Evolutionary conservation across 2,888 invertebrate species (phyloP).

Genomic region (Agonum fuliginosum): DNA sequence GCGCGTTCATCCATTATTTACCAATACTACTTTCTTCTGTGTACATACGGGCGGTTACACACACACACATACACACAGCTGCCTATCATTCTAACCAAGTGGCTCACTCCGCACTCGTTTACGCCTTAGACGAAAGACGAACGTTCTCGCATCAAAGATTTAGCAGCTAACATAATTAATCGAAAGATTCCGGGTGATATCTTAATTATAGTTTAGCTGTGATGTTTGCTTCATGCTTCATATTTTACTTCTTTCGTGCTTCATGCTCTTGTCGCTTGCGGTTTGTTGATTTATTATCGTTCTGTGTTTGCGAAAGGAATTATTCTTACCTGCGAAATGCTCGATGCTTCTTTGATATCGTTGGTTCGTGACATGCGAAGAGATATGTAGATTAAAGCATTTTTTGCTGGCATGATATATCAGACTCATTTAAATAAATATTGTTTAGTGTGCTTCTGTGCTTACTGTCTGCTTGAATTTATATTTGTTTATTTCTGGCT

Average conservation of each 20-base stretch:
- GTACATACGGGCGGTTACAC: conserved; percentile 37
- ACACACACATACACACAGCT: conserved; percentile 29
- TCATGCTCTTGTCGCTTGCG: background rate
- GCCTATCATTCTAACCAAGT: conserved; percentile 45
- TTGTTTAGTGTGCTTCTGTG: too few relatives aligned
- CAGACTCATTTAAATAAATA: too few relatives aligned
- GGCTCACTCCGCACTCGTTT: conserved; percentile 39
- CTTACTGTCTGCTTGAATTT: conserved; percentile 42
- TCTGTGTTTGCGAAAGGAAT: conserved; percentile 46
- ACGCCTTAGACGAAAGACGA: conserved; percentile 13
- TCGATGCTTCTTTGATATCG: background rate
- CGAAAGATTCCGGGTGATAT: conserved; percentile 42
- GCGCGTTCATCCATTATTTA: conserved; percentile 57
- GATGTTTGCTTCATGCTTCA: conserved; percentile 45
- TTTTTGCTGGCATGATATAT: too few relatives aligned
- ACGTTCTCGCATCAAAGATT: conserved; percentile 40
- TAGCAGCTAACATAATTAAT: conserved; percentile 43
- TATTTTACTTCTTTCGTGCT: conserved; percentile 45
- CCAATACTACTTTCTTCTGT: conserved; percentile 61
- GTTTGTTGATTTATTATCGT: conserved; percentile 51
- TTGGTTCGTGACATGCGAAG: conserved; percentile 2
- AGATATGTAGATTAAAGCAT: background rate
- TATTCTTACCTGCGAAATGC: conserved; percentile 49
- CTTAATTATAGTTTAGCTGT: conserved; percentile 47
- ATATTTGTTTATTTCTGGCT: too few relatives aligned